Base-by-base conservation (phyloP, 2,113 vertebrate species). In the Xiphophorus couchianus region DNA sequence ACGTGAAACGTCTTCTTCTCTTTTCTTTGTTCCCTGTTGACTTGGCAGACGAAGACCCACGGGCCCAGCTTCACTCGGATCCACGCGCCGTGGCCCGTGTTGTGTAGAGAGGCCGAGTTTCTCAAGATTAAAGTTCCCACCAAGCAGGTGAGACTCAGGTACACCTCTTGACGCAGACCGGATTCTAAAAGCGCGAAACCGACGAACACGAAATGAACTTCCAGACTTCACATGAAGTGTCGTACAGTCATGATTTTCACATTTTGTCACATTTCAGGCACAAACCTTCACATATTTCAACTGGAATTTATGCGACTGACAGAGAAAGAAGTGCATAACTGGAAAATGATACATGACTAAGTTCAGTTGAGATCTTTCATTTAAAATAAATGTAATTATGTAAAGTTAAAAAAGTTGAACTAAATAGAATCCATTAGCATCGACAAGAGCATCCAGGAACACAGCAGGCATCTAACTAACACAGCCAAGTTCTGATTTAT, bases 41-140 rank as follows among this genome's bases (percentile, higher is more conserved):
- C 70, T 70, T 84, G 71, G 3, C 87, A 95, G 94, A 71, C 84
- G 14, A 94, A 93, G 84, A 91, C 76, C 81, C 96, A 98, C 22
- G 97, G 97, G 25, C 88, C 94, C 61, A 92, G 94, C 88, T 99
- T 98, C 90, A 95, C 98, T 62, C 95, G 98, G 42, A 94, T 99
- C 65, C 98, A 99, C 0, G 98, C 97, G 0, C 97, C 98, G 0
- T 99, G 98, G 98, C 95, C 95, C 17, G 97, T 98, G 12, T 94
- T 99, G 80, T 97, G 96, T 91, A 93, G 98, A 89, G 98, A 99
- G 92, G 98, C 97, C 0, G 98, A 99, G 91, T 95, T 99, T 77
- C 96, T 99, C 78, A 99, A 98, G 94, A 97, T 99, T 84, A 99
- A 98, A 95, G 96, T 99, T 85, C 98, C 97, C 78, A 99, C 97